A percentile compares a stretch with the other conserved stretches of the same genome.
These are phyloP conservation scores for Trematocara zebra DNA, from an alignment of 2,113 vertebrate genomes.

Conservation along the genomic window DNA sequence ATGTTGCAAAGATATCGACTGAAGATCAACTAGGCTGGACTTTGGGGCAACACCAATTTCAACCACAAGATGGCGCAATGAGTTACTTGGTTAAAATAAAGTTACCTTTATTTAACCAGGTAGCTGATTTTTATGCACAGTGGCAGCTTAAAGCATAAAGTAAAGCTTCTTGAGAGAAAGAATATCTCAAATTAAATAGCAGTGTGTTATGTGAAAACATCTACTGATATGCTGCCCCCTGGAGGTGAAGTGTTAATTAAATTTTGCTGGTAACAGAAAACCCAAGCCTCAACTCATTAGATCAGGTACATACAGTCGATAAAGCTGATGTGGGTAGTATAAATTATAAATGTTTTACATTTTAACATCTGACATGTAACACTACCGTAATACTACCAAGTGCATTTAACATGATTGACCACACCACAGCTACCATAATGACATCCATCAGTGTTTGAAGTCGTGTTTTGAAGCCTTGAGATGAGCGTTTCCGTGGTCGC, in stretches of 20 bases:
- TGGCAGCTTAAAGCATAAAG: rapidly evolving
- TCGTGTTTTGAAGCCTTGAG: neutral
- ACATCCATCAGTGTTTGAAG: neutral
- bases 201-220: neutral
- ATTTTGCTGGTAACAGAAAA: neutral
- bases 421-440: neutral
- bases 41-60: rapidly evolving
- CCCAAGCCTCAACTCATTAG: neutral
- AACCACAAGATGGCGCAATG: neutral
- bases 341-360: neutral
- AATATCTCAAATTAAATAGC: neutral
- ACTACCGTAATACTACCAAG: neutral
- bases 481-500: no score
- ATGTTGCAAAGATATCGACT: neutral
- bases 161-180: neutral
- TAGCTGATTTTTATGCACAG: neutral
- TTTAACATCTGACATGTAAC: neutral
- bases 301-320: neutral
- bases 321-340: neutral
- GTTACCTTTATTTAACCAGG: rapidly evolving
- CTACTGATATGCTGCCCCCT: neutral
- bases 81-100: neutral
- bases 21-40: neutral
- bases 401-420: neutral
- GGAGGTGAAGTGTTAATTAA: neutral